Evolutionary conservation across 2,888 invertebrate species (phyloP), one percentile per base, ranked within the genome.

Genomic region (Pardosa pseudoannulata): DNA sequence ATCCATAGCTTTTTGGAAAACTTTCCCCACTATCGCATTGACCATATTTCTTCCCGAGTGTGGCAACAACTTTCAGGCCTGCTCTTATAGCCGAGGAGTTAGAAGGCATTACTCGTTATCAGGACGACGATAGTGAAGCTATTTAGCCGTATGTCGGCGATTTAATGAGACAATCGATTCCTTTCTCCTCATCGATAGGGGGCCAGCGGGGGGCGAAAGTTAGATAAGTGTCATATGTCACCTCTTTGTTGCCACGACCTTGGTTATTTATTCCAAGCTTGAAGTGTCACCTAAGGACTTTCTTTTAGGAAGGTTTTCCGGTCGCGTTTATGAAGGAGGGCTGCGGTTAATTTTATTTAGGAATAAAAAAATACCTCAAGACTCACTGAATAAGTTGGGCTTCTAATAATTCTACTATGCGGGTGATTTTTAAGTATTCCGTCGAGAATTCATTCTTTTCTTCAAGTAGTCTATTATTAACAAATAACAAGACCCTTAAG

Each of bases 161-260:
- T 85, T 85, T 85, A 85, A 85, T 85, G 85, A 85, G 85, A 68
- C 85, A 71, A 83, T 83, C 83, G 78, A 78, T 83, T 78, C 56
- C 36, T 71, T 27, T 56, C 71, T 32, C 41, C 28, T 39, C 64
- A 36, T 50, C n/a, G 72, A 28, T 27, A 31, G 50, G 19, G 71
- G 41, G 78, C 6, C 28, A 16, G 41, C 31, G 64, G 73, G 72
- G 39, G 79, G 32, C 27, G 64, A 56, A 56, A 67, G 31, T 50
- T 67, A 72, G 85, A 85, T 79, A 85, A 85, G 79, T 73, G 85
- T 85, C 85, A 79, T 85, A 79, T 79, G 85, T 85, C 85, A 85
- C 67, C 79, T 70, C 74, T 67, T 74, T 85, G 85, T 78, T 79
- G 62, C 85, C 13, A 39, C 67, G 79, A 74, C 79, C 79, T 74